Evolutionary conservation across 2,888 invertebrate genomes (phyloP).

Genomic region (Dastarcus helophoroides): DNA sequence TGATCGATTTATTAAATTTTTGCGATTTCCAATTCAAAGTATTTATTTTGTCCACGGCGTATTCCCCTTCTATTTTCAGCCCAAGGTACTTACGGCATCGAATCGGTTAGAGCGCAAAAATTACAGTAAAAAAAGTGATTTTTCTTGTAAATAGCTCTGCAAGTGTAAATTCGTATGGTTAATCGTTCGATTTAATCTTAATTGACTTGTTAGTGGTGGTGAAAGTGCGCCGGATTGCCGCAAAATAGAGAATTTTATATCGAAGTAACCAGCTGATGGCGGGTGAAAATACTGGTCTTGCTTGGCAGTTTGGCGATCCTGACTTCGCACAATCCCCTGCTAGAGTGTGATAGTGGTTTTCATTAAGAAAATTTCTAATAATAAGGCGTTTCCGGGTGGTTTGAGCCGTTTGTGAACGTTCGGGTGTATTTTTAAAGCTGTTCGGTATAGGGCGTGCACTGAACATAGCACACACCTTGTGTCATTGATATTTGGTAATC

Average conservation of each 20-base stretch:
- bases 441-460: conserved; percentile 35
- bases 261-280: conserved; percentile 41
- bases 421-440: conserved; percentile 16
- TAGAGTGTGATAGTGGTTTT: conserved; percentile 21
- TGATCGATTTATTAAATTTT: too few relatives aligned
- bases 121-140: conserved; percentile 46
- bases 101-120: conserved; percentile 50
- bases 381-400: conserved; percentile 6
- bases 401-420: conserved; percentile 5
- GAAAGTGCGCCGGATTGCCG: conserved; percentile 38
- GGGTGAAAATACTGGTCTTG: conserved; percentile 37
- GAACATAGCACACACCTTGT: conserved; percentile 29
- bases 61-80: conserved; percentile 62
- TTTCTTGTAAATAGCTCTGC: conserved; percentile 16
- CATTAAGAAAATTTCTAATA: conserved; percentile 12
- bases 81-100: conserved; percentile 57
- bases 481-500: conserved; percentile 33
- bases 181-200: not conserved
- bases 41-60: too few relatives aligned
- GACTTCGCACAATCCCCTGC: conserved; percentile 20
- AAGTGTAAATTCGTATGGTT: not conserved
- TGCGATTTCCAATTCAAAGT: too few relatives aligned
- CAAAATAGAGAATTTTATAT: conserved; percentile 43
- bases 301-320: conserved; percentile 32
- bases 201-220: conserved; percentile 12